Conservation (phyloP, 2,113 vertebrate genomes). For the Capreolus pygargus region DNA sequence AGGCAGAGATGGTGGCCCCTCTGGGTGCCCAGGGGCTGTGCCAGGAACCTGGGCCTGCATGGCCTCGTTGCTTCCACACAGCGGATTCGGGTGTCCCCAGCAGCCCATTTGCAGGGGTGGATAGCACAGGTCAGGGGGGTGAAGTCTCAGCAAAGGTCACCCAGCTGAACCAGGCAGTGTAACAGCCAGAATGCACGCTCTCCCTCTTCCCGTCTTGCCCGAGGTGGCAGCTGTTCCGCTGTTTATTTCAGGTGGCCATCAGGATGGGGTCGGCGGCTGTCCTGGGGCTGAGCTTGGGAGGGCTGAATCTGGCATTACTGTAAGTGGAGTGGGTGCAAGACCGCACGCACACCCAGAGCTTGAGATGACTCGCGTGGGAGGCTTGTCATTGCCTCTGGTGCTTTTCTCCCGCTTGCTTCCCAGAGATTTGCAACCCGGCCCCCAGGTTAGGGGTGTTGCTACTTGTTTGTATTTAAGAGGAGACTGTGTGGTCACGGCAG, state of each 20-base stretch:
- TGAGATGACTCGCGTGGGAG: slow-evolving; percentile 37
- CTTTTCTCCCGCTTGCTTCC: not conserved
- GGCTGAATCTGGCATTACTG: slow-evolving; percentile 34
- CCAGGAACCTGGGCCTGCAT: rapidly evolving
- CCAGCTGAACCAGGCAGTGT: not conserved
- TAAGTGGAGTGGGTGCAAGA: not conserved
- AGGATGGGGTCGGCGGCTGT: not conserved
- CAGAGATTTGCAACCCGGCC: not conserved
- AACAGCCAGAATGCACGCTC: not conserved
- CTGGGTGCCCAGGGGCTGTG: not conserved
- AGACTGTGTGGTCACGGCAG: not conserved
- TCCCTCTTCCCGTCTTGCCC: not conserved
- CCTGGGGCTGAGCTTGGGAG: not conserved
- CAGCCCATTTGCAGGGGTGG: not conserved
- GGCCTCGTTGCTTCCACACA: not conserved
- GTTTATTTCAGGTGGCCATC: slow-evolving; percentile 50
- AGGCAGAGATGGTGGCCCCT: not conserved
- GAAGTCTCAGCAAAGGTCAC: not conserved
- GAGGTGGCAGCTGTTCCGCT: not conserved
- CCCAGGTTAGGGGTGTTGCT: not conserved
- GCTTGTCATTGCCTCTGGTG: not conserved
- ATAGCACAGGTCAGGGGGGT: not conserved
- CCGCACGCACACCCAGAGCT: not conserved
- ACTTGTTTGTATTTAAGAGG: slow-evolving; percentile 1
- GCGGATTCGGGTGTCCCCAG: not conserved